These are phyloP conservation scores for Chaenocephalus aceratus DNA, from an alignment of 2,113 vertebrate genomes.

Conservation along the genomic window DNA sequence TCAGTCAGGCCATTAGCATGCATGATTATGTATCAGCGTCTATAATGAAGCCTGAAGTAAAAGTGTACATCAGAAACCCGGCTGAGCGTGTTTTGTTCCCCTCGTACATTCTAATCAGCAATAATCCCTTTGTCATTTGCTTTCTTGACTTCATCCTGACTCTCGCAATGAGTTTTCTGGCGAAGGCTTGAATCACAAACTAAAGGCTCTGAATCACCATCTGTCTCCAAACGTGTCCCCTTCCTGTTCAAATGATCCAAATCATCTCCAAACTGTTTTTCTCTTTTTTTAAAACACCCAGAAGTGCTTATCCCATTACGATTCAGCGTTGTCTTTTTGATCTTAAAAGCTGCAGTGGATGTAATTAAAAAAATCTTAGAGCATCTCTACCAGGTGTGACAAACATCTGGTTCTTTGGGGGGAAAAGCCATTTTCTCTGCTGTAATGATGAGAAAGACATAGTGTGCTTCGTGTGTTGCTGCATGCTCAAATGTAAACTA, in stretches of 20 bases:
- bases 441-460: constrained; percentile 61
- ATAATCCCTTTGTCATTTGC: constrained; percentile 76
- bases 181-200: constrained; percentile 69
- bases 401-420: constrained; percentile 71
- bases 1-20: constrained; percentile 78
- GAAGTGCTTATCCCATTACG: constrained; percentile 60
- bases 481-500: constrained; percentile 33
- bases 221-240: constrained; percentile 64
- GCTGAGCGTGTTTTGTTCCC: constrained; percentile 71
- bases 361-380: constrained; percentile 61
- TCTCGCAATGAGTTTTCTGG: constrained; percentile 65
- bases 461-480: constrained; percentile 34
- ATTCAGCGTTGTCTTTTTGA: constrained; percentile 68
- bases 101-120: constrained; percentile 76
- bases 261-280: constrained; percentile 49
- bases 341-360: constrained; percentile 74
- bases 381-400: constrained; percentile 73
- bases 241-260: constrained; percentile 61
- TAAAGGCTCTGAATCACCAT: constrained; percentile 68
- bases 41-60: constrained; percentile 81
- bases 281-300: constrained; percentile 41
- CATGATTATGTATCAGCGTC: constrained; percentile 81
- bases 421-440: constrained; percentile 45
- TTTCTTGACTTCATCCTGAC: constrained; percentile 67
- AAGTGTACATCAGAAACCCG: constrained; percentile 77